phyloP scores from a whole-genome alignment of 2,797 vertebrate species.

The Arnoldichthys spilopterus region DNA sequence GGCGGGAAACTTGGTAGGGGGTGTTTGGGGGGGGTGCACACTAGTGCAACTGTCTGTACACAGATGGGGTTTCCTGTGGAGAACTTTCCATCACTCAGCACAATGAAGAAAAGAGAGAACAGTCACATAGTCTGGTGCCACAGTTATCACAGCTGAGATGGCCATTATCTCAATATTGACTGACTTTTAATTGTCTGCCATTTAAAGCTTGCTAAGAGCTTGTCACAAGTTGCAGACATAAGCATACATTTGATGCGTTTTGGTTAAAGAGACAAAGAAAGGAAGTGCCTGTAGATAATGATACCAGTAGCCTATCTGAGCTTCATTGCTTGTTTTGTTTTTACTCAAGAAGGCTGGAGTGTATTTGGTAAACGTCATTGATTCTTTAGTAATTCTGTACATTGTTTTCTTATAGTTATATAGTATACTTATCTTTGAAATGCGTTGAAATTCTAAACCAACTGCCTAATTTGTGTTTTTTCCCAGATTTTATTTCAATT shows the following conservation, averaged over 20 bases:
- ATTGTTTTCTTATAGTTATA: too few species aligned
- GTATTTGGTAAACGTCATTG: neutral
- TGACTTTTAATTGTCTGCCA: conserved; percentile 8
- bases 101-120: conserved; percentile 35
- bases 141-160: conserved; percentile 30
- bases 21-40: neutral
- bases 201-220: conserved; percentile 10
- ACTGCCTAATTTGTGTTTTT: too few species aligned
- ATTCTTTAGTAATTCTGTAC: neutral
- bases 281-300: conserved; percentile 40
- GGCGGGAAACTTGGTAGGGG: conserved; percentile 48
- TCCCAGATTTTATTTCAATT: too few species aligned
- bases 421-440: too few species aligned
- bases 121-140: conserved; percentile 33
- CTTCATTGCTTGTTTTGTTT: neutral
- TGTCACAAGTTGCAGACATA: conserved; percentile 6
- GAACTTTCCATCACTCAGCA: conserved; percentile 40
- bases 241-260: neutral
- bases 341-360: neutral
- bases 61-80: conserved; percentile 43
- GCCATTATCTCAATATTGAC: conserved; percentile 34
- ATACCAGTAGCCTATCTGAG: conserved; percentile 1
- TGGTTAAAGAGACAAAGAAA: conserved; percentile 10
- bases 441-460: too few species aligned
- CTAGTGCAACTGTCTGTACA: conserved; percentile 38